Conservation (phyloP, 1,140 invertebrate genomes). For the Lamellibrachia luymesi region DNA sequence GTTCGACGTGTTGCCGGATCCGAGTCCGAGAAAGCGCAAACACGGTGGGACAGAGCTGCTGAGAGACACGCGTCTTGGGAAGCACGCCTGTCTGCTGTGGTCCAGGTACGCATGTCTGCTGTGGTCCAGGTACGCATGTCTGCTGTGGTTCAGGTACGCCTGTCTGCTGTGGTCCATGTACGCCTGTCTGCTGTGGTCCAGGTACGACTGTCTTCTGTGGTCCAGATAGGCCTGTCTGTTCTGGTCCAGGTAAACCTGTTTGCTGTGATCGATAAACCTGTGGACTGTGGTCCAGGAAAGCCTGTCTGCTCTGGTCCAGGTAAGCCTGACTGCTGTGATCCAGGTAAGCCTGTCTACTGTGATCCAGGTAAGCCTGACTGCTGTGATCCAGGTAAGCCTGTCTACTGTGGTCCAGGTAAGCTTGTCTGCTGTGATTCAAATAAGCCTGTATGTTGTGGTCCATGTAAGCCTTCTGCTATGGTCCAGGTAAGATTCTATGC, state of each 20-base stretch:
- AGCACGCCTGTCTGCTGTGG: conserved; percentile 19
- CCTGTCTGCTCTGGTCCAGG: not conserved
- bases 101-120: not conserved
- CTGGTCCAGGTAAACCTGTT: not conserved
- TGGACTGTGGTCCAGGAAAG: conserved; percentile 11
- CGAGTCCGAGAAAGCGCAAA: not conserved
- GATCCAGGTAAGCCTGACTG: not conserved
- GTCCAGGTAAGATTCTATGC: not conserved
- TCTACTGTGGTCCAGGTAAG: not conserved
- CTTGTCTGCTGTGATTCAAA: not conserved
- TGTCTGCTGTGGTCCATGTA: not conserved
- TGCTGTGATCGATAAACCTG: not conserved
- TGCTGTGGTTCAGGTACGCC: not conserved
- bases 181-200: not conserved
- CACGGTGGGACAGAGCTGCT: not conserved
- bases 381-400: not conserved
- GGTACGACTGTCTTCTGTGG: not conserved
- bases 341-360: not conserved
- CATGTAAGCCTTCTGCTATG: too few relatives aligned
- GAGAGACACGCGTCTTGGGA: not conserved
- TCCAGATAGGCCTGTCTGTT: not conserved
- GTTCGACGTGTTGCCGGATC: not conserved
- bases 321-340: not conserved
- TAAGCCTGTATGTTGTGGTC: not conserved
- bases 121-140: not conserved